Evolutionary conservation across 2,888 invertebrate species (phyloP).

Genomic region (Caenorhabditis parvicauda): DNA sequence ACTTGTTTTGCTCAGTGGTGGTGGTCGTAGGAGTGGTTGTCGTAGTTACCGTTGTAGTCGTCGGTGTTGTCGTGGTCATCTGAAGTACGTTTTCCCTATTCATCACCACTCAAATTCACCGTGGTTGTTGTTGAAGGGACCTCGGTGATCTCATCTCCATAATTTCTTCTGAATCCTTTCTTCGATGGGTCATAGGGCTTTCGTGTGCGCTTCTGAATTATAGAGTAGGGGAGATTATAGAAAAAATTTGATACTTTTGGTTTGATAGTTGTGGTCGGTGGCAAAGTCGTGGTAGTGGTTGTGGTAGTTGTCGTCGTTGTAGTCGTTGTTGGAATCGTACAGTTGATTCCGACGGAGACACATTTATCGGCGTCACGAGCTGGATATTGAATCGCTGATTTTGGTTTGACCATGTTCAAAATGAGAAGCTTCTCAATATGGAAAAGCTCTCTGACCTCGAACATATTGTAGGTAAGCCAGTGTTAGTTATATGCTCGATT

Average conservation of each 20-base stretch:
- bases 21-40: conserved; percentile 31
- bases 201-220: conserved; percentile 21
- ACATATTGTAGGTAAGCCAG: too few species aligned
- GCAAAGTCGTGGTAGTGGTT: conserved; percentile 31
- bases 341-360: conserved; percentile 50
- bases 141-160: conserved; percentile 8
- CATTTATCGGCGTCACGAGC: conserved; percentile 55
- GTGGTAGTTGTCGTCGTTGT: conserved; percentile 44
- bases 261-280: conserved; percentile 25
- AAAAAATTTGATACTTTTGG: conserved; percentile 9
- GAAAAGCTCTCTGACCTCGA: too few species aligned
- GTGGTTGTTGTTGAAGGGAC: conserved; percentile 8
- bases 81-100: not conserved
- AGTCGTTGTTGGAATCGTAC: conserved; percentile 48
- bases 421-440: too few species aligned
- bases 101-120: not conserved
- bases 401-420: too few species aligned
- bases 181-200: conserved; percentile 38
- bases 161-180: conserved; percentile 30
- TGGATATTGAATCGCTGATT: conserved; percentile 30
- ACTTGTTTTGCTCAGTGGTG: conserved; percentile 30
- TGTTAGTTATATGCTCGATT: too few species aligned
- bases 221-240: conserved; percentile 24
- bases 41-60: conserved; percentile 17
- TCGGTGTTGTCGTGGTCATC: conserved; percentile 9